Evolutionary conservation across 2,113 vertebrate species (phyloP).

Genomic region (Alligator sinensis): DNA sequence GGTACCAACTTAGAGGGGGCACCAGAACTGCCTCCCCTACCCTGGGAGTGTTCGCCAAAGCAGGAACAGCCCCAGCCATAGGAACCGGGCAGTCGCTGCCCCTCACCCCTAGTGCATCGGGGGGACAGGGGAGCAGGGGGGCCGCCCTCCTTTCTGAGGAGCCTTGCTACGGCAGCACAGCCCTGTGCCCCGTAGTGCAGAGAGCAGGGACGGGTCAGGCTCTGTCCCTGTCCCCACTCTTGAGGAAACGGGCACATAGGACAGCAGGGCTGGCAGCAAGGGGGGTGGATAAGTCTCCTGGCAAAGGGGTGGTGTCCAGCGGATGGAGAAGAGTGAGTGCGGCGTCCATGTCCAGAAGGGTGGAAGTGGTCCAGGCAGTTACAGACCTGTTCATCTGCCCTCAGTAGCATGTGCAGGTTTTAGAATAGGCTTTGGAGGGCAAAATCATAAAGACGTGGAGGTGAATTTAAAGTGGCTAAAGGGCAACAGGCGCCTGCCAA

Average conservation of each 20-base stretch:
- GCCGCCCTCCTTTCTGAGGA: no score
- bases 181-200: no score
- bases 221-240: neutral
- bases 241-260: neutral
- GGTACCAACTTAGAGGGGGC: no score
- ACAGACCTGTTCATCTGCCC: neutral
- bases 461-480: neutral
- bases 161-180: no score
- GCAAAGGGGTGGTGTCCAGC: neutral
- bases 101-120: no score
- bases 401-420: neutral
- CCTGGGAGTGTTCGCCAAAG: no score
- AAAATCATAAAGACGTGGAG: neutral
- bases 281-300: neutral
- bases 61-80: no score
- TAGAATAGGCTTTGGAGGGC: neutral
- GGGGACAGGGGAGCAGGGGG: no score
- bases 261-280: neutral
- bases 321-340: neutral
- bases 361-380: neutral
- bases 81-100: no score
- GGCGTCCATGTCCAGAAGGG: neutral
- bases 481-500: neutral
- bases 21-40: no score
- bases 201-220: no score